Percentiles rank a stretch among this genome's conserved stretches.
Evolutionary conservation across 2,797 vertebrate species (phyloP).

Genomic region (Enteromius fasciolatus): DNA sequence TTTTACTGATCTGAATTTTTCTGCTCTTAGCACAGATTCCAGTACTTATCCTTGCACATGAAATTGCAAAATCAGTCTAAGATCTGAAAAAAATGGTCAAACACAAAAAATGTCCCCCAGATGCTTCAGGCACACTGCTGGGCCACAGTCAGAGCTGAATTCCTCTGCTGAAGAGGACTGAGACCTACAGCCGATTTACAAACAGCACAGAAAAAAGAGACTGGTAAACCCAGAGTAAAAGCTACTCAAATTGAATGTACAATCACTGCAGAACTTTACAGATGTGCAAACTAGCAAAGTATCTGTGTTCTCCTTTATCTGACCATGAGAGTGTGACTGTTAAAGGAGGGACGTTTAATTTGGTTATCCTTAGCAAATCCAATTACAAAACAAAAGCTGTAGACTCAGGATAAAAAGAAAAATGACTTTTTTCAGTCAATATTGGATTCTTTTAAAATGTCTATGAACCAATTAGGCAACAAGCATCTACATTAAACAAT

Average conservation of each 20-base stretch:
- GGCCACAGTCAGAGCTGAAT: conserved; percentile 46
- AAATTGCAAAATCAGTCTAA: background rate
- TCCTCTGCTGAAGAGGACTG: conserved; percentile 28
- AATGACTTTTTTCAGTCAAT: background rate
- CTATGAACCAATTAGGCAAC: background rate
- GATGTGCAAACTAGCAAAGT: background rate
- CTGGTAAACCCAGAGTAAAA: background rate
- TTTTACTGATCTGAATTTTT: background rate
- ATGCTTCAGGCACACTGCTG: conserved; percentile 41
- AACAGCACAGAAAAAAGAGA: background rate
- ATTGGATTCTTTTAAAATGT: background rate
- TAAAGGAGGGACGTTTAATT: background rate
- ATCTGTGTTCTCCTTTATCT: background rate
- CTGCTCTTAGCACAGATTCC: background rate
- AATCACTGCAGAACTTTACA: background rate
- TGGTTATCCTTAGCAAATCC: background rate
- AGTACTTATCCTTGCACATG: background rate
- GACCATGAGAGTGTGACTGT: background rate
- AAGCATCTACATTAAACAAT: background rate
- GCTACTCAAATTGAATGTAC: background rate
- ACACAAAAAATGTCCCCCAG: conserved; percentile 18
- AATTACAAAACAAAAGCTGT: background rate
- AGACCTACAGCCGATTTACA: conserved; percentile 39
- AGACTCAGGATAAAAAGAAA: background rate
- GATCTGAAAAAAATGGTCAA: background rate